phyloP scores from a whole-genome alignment of 2,797 vertebrate species.

The Characodon lateralis region DNA sequence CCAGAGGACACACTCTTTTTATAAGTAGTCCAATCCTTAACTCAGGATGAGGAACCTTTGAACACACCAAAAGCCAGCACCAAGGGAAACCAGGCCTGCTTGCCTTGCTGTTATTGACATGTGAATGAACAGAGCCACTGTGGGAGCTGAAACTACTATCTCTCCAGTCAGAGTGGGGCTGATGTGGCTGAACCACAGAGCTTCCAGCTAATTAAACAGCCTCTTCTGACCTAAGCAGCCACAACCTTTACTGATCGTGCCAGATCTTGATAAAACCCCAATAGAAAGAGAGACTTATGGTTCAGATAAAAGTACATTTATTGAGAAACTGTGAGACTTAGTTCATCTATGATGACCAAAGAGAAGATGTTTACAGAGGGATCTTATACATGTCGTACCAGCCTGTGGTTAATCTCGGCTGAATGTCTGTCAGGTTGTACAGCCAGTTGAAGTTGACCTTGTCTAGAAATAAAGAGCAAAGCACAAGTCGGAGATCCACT shows the following conservation, averaged over 20 bases:
- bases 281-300: no score
- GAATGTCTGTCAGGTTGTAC: not conserved
- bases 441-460: constrained; percentile 4
- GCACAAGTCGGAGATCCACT: constrained; percentile 6
- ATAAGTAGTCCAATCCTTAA: no score
- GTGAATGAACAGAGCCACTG: no score
- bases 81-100: not conserved
- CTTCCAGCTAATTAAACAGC: not conserved
- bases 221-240: not conserved
- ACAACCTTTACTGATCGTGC: no score
- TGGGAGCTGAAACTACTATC: no score
- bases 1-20: no score
- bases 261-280: no score
- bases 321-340: no score
- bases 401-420: constrained; percentile 1
- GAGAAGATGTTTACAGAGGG: not conserved
- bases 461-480: constrained; percentile 1
- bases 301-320: no score
- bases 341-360: no score
- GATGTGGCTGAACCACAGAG: not conserved
- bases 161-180: not conserved
- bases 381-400: not conserved
- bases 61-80: not conserved
- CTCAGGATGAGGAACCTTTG: no score
- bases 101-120: no score